phyloP scores from a whole-genome alignment of 1,140 invertebrate species.

The Drusus annulatus region DNA sequence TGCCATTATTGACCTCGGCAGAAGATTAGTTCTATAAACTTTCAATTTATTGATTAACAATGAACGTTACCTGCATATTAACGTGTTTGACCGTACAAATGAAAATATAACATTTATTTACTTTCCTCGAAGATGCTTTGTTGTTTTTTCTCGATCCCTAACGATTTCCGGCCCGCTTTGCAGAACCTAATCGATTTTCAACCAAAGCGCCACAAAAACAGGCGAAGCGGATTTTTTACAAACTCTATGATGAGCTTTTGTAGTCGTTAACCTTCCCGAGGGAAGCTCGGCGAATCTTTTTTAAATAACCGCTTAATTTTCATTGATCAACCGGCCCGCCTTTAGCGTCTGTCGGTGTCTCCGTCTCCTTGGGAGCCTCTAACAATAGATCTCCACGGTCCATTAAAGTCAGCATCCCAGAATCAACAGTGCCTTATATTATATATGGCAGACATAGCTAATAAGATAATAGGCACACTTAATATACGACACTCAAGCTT shows the following conservation, averaged over 20 bases:
- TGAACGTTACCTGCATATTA: too few relatives aligned
- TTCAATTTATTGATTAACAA: too few relatives aligned
- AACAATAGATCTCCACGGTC: slow-evolving; percentile 23
- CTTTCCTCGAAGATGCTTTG: background rate
- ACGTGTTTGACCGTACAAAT: too few relatives aligned
- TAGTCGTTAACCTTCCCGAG: slow-evolving; percentile 52
- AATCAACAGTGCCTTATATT: slow-evolving; percentile 21
- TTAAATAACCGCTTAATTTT: slow-evolving; percentile 58
- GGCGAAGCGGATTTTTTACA: slow-evolving; percentile 45
- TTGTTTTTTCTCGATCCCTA: background rate
- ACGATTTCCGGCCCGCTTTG: slow-evolving; percentile 29
- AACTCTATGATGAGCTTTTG: slow-evolving; percentile 38
- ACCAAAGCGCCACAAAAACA: slow-evolving; percentile 27
- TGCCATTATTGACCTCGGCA: too few relatives aligned
- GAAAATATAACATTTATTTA: too few relatives aligned
- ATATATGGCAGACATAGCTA: slow-evolving; percentile 15
- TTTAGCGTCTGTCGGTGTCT: slow-evolving; percentile 3
- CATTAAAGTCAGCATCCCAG: slow-evolving; percentile 34
- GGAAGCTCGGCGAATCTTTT: slow-evolving; percentile 54
- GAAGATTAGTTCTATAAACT: too few relatives aligned
- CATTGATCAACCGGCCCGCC: slow-evolving; percentile 47
- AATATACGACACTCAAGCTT: too few relatives aligned
- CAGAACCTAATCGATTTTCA: slow-evolving; percentile 22
- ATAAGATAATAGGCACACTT: slow-evolving; percentile 8
- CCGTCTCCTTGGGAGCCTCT: background rate